phyloP scores from a whole-genome alignment of 1,140 invertebrate genomes.

The Agrilus planipennis region DNA sequence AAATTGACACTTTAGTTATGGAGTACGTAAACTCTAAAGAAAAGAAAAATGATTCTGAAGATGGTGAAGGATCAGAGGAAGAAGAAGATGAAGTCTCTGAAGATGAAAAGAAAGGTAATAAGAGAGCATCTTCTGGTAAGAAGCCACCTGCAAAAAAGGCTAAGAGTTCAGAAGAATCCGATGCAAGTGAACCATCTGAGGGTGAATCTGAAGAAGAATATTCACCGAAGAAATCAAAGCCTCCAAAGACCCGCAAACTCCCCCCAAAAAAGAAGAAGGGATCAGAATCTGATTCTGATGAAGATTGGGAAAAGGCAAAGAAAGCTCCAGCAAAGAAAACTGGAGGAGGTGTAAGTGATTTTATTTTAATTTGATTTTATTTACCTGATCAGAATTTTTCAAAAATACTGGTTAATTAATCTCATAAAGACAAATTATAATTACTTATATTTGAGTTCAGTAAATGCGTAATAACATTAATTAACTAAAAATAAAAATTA shows the following conservation, averaged over 20 bases:
- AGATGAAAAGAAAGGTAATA: slow-evolving; percentile 48
- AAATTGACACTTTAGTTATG: slow-evolving; percentile 76
- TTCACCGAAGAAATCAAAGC: slow-evolving; percentile 45
- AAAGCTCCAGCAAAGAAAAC: slow-evolving; percentile 39
- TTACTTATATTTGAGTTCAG: too few species aligned
- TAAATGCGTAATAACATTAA: too few species aligned
- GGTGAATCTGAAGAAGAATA: slow-evolving; percentile 58
- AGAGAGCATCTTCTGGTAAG: slow-evolving; percentile 41
- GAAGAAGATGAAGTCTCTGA: slow-evolving; percentile 44
- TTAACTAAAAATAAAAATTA: too few species aligned
- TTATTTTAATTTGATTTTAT: slow-evolving; percentile 3
- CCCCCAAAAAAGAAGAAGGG: slow-evolving; percentile 54
- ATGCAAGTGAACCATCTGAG: slow-evolving; percentile 45
- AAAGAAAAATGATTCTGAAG: slow-evolving; percentile 41
- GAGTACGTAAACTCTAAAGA: slow-evolving; percentile 52
- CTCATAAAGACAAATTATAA: too few species aligned
- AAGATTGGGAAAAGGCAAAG: slow-evolving; percentile 61
- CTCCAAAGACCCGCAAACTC: slow-evolving; percentile 33
- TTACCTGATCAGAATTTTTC: slow-evolving; percentile 1
- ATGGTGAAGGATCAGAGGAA: slow-evolving; percentile 49
- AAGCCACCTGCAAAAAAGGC: slow-evolving; percentile 43
- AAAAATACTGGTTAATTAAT: too few species aligned
- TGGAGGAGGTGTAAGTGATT: slow-evolving; percentile 28
- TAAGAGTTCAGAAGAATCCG: slow-evolving; percentile 48
- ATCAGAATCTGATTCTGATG: slow-evolving; percentile 62